Percentiles rank a stretch among this genome's conserved stretches.
These are phyloP conservation scores for Trichogramma pretiosum DNA, from an alignment of 1,140 invertebrate species.

Conservation along the genomic window DNA sequence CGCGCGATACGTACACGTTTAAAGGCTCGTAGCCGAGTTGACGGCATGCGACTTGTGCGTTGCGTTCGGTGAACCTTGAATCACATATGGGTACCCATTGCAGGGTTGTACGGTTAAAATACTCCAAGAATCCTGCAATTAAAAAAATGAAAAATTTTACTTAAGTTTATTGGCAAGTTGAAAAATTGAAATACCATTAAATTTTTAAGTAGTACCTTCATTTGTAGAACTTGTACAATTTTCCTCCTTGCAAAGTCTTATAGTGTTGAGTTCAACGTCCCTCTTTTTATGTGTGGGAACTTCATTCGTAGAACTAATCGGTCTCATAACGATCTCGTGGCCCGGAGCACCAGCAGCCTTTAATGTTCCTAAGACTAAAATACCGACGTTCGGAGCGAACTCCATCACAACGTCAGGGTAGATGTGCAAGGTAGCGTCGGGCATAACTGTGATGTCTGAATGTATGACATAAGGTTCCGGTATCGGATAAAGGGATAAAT, in stretches of 20 bases:
- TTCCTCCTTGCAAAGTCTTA: slow-evolving; percentile 64
- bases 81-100: slow-evolving; percentile 98
- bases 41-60: slow-evolving; percentile 89
- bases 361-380: slow-evolving; percentile 89
- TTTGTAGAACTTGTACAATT: slow-evolving; percentile 56
- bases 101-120: slow-evolving; percentile 87
- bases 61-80: slow-evolving; percentile 84
- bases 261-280: slow-evolving; percentile 43
- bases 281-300: slow-evolving; percentile 17
- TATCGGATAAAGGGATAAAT: slow-evolving; percentile 60
- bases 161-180: background rate
- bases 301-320: slow-evolving; percentile 40
- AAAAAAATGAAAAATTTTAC: slow-evolving; percentile 7
- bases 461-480: slow-evolving; percentile 71
- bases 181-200: background rate
- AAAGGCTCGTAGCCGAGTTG: slow-evolving; percentile 85
- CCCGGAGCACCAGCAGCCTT: slow-evolving; percentile 71
- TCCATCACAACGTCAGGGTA: slow-evolving; percentile 85
- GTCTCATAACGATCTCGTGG: slow-evolving; percentile 76
- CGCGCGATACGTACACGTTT: slow-evolving; percentile 77
- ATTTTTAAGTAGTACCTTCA: slow-evolving; percentile 46
- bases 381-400: slow-evolving; percentile 94
- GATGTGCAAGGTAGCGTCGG: slow-evolving; percentile 75
- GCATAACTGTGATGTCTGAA: slow-evolving; percentile 95
- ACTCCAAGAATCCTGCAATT: slow-evolving; percentile 68